phyloP scores from a whole-genome alignment of 1,140 invertebrate species.

The Anastrepha obliqua region DNA sequence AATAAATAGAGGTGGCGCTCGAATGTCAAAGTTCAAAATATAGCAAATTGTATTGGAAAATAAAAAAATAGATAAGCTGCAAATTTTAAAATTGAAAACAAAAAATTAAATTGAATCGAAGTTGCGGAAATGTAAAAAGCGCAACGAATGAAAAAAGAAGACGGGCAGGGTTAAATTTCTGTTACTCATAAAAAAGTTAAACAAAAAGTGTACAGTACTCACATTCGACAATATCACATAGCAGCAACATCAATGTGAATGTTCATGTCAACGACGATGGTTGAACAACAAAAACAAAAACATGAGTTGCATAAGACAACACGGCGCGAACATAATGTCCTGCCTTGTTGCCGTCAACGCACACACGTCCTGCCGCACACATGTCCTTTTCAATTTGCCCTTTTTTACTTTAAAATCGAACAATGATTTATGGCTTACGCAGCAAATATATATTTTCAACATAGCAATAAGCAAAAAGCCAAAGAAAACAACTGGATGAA shows the following conservation, averaged over 20 bases:
- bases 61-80: no score
- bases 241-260: not conserved
- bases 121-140: no score
- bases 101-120: no score
- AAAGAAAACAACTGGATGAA: slow-evolving; percentile 57
- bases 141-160: no score
- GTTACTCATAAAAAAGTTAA: not conserved
- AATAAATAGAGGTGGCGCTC: no score
- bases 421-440: slow-evolving; percentile 59
- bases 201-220: not conserved
- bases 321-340: slow-evolving; percentile 74
- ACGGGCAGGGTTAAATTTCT: no score
- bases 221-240: not conserved
- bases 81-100: no score
- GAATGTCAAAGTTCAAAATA: no score
- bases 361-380: slow-evolving; percentile 63
- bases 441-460: slow-evolving; percentile 54
- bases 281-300: slow-evolving; percentile 34
- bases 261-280: not conserved
- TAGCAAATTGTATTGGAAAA: no score
- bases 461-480: slow-evolving; percentile 51
- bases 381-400: slow-evolving; percentile 55
- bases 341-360: slow-evolving; percentile 57
- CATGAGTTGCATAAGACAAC: slow-evolving; percentile 61
- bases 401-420: slow-evolving; percentile 57